Evolutionary conservation across 2,888 invertebrate genomes (phyloP).

Genomic region (Acrobeloides nanus): DNA sequence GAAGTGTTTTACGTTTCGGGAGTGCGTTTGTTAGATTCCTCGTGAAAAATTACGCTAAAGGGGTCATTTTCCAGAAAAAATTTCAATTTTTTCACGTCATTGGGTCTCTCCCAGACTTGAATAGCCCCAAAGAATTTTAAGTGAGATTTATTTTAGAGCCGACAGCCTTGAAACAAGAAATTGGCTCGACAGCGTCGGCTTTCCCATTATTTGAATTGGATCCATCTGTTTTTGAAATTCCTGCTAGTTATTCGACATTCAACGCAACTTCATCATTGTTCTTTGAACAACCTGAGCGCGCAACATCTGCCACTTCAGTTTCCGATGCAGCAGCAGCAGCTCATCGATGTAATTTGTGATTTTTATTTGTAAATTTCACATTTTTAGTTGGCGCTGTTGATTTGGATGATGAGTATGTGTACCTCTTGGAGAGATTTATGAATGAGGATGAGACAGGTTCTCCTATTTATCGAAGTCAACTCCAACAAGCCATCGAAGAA

Average conservation of each 20-base stretch:
- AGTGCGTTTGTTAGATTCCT: too few relatives aligned
- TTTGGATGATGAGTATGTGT: conserved; percentile 18
- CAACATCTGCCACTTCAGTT: too few relatives aligned
- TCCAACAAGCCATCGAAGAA: conserved; percentile 17
- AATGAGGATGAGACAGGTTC: conserved; percentile 4
- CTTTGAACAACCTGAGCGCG: conserved; percentile 13
- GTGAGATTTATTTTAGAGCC: too few relatives aligned
- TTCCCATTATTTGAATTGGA: conserved; percentile 10
- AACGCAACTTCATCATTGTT: conserved; percentile 9
- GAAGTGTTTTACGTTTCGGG: too few relatives aligned
- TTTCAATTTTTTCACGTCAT: too few relatives aligned
- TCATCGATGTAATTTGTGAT: not conserved
- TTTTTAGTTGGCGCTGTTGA: conserved; percentile 16
- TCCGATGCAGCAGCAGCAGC: too few relatives aligned
- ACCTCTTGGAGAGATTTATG: conserved; percentile 19
- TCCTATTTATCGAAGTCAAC: conserved; percentile 9
- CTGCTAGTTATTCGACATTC: conserved; percentile 10
- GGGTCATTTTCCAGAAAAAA: too few relatives aligned
- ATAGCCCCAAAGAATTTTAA: too few relatives aligned
- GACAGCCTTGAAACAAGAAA: too few relatives aligned
- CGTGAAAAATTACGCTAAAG: too few relatives aligned
- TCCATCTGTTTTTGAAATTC: conserved; percentile 18
- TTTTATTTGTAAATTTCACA: too few relatives aligned
- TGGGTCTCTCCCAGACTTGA: too few relatives aligned
- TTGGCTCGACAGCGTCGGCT: conserved; percentile 10